Base-by-base conservation (phyloP, 2,113 vertebrate genomes). In the Menura novaehollandiae region DNA sequence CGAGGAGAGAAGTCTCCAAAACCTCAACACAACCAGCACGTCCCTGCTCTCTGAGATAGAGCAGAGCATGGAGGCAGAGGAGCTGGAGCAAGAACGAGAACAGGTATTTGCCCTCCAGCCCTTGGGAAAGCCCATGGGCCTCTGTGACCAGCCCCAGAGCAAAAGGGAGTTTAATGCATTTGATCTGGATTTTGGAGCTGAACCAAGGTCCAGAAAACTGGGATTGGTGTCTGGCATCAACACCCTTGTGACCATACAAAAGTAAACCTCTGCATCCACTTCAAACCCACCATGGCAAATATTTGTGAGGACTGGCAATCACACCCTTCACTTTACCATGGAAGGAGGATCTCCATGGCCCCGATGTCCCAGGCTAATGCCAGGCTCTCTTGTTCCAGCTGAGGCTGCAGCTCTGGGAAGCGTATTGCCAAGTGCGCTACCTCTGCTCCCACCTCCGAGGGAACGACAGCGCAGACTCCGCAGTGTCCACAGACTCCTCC, bases 31-130 rank as follows among this genome's bases (percentile, higher is more conserved):
- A 28, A 98, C 98, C 97, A 98, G 98, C 27, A 98, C 98, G 2
- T 99, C 99, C 62, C 98, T 99, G 76, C 98, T 99, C 87, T 99
- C 99, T 19, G 99, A 99, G 97, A 99, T 99, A 13, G 99, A 99
- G 69, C 99, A 99, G 97, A 99, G 99, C 97, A 99, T 99, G 99
- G 99, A 99, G 96, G 99, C 99, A 26, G 99, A 99, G 97, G 99
- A 99, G 95, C 98, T 99, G 95, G 99, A 99, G 96, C 99, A 99
- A 93, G 99, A 99, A 96, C 96, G 99, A 89, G 99, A 99, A 85
- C 99, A 99, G 99, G 99, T 99, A 97, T 94, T 56, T 82, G 32
- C 12, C 13, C 14, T 81, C n/a, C 13, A 2, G 43, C 9, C 26
- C 13, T 46, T 62, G 81, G 20, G 15, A 74, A 85, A 66, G 19